Evolutionary conservation across 2,113 vertebrate genomes (phyloP), one percentile per base, ranked within the genome.

Genomic region (Brachyistius frenatus): DNA sequence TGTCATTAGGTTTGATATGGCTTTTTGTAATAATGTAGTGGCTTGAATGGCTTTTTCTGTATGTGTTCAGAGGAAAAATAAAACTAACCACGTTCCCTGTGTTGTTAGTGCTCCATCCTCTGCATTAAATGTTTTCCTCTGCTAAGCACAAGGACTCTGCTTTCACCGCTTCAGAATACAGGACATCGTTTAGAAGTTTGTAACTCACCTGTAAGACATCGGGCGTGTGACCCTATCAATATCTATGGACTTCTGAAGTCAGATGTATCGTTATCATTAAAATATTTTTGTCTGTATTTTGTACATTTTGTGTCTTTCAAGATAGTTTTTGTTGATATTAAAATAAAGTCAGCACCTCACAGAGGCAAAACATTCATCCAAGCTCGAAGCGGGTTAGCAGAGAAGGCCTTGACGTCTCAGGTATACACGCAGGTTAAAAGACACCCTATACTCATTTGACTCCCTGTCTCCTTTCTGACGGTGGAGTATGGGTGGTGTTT

Each of bases 221-320:
- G 73, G 74, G 73, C 76, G 76, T 84, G 81, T 57, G 61, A 85
- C 76, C 78, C 75, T 78, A 83, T 77, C 50, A 76, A 56, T 80
- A 80, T 87, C 65, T 92, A 77, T 81, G 77, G 81, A 86, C 80
- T 86, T 81, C 66, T 88, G 64, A 88, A 81, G 82, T 86, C 81
- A 81, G 58, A 84, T 92, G 83, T 89, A 92, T 86, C 89, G 77
- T 86, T 85, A 85, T 87, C 83, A 92, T 92, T 93, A 93, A 94
- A 93, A 74, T 82, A 83, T 81, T 89, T 87, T 81, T 93, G 84
- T 88, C 86, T 85, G 77, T 87, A 86, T 88, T 90, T 88, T 88
- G 65, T 79, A 90, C 44, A 77, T 66, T 14, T 61, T 75, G 71
- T 76, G 49, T 87, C 62, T 47, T 50, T 88, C 37, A 50, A 44